phyloP scores from a whole-genome alignment of 2,113 vertebrate species.

The Oncorhynchus masou region DNA sequence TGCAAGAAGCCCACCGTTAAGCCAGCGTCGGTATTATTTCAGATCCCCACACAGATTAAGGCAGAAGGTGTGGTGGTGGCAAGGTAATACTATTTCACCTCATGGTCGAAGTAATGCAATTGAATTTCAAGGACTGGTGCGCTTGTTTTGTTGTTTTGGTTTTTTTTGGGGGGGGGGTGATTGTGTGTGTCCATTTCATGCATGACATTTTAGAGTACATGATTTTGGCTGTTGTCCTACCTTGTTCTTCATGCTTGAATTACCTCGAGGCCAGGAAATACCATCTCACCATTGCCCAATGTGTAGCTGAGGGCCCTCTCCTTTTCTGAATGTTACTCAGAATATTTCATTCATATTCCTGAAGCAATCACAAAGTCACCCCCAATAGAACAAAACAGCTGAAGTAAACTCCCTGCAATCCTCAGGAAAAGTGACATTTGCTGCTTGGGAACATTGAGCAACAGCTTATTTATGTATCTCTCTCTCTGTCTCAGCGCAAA shows the following conservation, averaged over 20 bases:
- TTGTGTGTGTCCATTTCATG: neutral
- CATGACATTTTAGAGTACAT: neutral
- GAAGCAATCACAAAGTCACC: neutral
- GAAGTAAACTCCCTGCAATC: neutral
- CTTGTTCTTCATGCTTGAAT: neutral
- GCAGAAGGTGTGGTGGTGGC: too few species aligned
- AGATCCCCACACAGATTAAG: too few species aligned
- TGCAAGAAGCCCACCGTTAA: conserved; percentile 14
- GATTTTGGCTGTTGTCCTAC: neutral
- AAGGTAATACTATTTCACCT: too few species aligned
- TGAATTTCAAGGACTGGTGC: neutral
- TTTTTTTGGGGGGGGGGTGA: neutral
- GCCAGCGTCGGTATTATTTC: too few species aligned
- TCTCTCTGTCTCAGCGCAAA: conserved; percentile 8
- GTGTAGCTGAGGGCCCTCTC: neutral
- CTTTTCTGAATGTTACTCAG: neutral
- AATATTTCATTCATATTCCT: neutral
- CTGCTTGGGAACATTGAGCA: conserved; percentile 36
- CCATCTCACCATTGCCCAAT: neutral
- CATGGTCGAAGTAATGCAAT: neutral
- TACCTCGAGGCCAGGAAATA: neutral
- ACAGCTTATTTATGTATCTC: conserved; percentile 35
- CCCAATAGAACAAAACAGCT: neutral
- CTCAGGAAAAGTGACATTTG: neutral
- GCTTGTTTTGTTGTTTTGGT: neutral